Base-by-base conservation (phyloP, 2,888 invertebrate species). In the Dioctria linearis region DNA sequence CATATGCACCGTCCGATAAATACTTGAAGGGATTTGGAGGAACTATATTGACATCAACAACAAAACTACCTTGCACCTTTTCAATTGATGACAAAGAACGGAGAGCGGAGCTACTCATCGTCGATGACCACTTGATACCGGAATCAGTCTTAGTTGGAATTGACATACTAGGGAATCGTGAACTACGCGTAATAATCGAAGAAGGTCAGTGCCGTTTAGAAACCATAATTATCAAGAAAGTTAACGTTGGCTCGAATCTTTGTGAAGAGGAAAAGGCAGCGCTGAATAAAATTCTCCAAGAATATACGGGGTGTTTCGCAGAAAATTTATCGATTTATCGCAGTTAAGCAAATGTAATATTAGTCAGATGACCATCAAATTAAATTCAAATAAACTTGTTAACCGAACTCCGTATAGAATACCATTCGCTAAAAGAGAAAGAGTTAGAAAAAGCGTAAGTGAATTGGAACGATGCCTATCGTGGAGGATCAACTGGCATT, bases 401-500 rank as follows among this genome's bases (percentile, higher is more conserved):
- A 11, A 25, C n/a, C 25, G 4, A 6, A 3, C n/a, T 11, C 42
- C 66, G 13, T 66, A 66, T 42, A 11, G 66, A 66, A 40, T 66
- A 8, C 66, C 66, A 6, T 66, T 66, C n/a, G 66, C 66, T 3
- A 66, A 66, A 43, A 5, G 43, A 43, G 43, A n/a, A n/a, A n/a
- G n/a, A n/a, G n/a, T n/a, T n/a, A n/a, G n/a, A n/a, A n/a, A n/a
- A n/a, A n/a, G n/a, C n/a, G n/a, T n/a, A n/a, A n/a, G n/a, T n/a
- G n/a, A n/a, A n/a, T n/a, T n/a, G n/a, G n/a, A n/a, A n/a, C 87
- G 0, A 83, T 88, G 80, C 86, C 88, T 2, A 83, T 85, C 37
- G 87, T 89, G 3, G 86, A 87, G 37, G 88, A 89, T 39, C 84
- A 87, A 81, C 79, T 87, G 5, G 85, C 86, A 46, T 81, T 83